Base-by-base conservation (phyloP, 1,140 invertebrate genomes). In the Cyphomyrmex costatus region DNA sequence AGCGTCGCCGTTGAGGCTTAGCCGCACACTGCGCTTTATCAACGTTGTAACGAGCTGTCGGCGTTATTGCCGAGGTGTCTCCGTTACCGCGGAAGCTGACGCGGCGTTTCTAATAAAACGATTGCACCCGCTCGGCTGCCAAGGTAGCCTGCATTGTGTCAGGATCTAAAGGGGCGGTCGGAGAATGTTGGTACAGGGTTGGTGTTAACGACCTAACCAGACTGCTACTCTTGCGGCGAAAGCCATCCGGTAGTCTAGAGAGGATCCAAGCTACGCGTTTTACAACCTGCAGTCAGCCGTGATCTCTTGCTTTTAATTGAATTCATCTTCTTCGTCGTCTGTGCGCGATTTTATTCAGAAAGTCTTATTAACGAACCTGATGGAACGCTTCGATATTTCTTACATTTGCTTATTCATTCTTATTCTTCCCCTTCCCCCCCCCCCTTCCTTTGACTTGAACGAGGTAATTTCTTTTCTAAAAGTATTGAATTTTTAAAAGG, bases 41-140 rank as follows among this genome's bases (percentile, higher is more conserved):
- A 94, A 94, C 90, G 93, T 92, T 93, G 92, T 93, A 94, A 94
- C 93, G 92, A 94, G 92, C 93, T 93, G 93, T 93, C 93, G 92
- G 88, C 92, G 92, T 92, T 93, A 94, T 94, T 93, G 93, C 92
- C 90, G 90, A 91, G 88, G 92, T 92, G 93, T 92, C 93, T 91
- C 91, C 89, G 93, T 93, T 93, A 93, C 92, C 93, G 86, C 92
- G 92, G 89, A 92, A 93, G 93, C 93, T 93, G 93, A 94, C 92
- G 93, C 87, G 90, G 93, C 93, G 93, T 88, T 93, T 93, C 92
- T 93, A 93, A 94, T 94, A 93, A 94, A 94, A 93, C 93, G 92
- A 90, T 91, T 88, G 88, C 86, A 76, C 86, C 80, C 85, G 56
- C 86, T 84, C 24, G 63, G 79, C 86, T 77, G 88, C 74, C 70